Evolutionary conservation across 1,140 invertebrate genomes (phyloP).

Genomic region (Popillia japonica): DNA sequence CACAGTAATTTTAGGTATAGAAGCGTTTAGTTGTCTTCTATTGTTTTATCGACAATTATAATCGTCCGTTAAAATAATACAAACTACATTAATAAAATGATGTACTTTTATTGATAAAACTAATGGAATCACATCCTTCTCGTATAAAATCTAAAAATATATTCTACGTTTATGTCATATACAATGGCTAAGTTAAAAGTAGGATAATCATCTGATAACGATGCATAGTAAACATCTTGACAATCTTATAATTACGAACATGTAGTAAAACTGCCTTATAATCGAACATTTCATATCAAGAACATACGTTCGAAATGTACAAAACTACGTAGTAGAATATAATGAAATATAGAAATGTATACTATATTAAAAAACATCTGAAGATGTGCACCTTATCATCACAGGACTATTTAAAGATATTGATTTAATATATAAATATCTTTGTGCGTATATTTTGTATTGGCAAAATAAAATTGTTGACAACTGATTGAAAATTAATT

Average conservation of each 20-base stretch:
- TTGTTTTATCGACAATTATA: too few relatives aligned
- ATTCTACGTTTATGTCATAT: neutral
- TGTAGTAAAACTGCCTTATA: neutral
- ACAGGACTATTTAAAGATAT: neutral
- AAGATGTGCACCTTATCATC: constrained; percentile 29
- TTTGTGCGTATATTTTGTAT: neutral
- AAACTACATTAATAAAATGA: neutral
- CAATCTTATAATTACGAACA: neutral
- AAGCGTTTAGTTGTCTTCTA: too few relatives aligned
- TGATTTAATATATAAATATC: neutral
- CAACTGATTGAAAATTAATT: neutral
- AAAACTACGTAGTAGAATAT: neutral
- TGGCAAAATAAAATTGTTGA: neutral
- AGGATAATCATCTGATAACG: constrained; percentile 11
- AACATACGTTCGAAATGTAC: constrained; percentile 8
- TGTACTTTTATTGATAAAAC: constrained; percentile 10
- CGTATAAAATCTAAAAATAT: constrained; percentile 31
- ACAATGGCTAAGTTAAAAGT: constrained; percentile 28
- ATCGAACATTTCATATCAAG: neutral
- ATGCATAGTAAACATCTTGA: neutral
- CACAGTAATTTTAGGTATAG: too few relatives aligned
- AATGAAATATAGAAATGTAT: neutral
- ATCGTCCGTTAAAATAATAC: constrained; percentile 13
- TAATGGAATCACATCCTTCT: constrained; percentile 13
- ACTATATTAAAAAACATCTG: neutral